Evolutionary conservation across 2,888 invertebrate genomes (phyloP).

Genomic region (Cordilura impudica): DNA sequence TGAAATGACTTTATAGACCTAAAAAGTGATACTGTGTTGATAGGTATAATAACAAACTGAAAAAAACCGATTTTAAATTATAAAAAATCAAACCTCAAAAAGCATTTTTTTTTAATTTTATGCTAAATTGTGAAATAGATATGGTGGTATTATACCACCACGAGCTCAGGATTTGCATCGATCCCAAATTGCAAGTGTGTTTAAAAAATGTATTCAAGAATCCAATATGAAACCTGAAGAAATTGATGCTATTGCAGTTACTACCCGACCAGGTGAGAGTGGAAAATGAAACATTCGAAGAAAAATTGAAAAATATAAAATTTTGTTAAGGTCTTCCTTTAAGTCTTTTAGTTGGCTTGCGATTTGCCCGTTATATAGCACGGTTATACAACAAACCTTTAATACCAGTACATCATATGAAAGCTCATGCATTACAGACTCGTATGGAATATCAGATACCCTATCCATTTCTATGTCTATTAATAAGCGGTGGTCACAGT

Average conservation of each 20-base stretch:
- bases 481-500: conserved; percentile 97
- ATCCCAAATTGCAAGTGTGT: conserved; percentile 86
- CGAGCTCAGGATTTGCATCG: conserved; percentile 90
- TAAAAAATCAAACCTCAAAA: too few relatives aligned
- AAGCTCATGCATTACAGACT: conserved; percentile 96
- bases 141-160: conserved; percentile 90
- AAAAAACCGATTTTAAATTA: too few relatives aligned
- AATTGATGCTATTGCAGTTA: conserved; percentile 92
- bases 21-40: too few relatives aligned
- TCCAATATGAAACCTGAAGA: conserved; percentile 82
- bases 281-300: not conserved
- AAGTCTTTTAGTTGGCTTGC: conserved; percentile 88
- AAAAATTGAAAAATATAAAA: not conserved
- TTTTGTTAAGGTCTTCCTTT: conserved; percentile 74
- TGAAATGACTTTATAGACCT: too few relatives aligned
- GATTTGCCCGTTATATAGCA: conserved; percentile 88
- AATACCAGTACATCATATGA: conserved; percentile 99
- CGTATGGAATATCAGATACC: conserved; percentile 85
- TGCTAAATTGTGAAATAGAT: conserved; percentile 70
- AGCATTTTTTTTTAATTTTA: not conserved
- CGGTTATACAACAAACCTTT: conserved; percentile 85
- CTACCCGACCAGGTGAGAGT: conserved; percentile 88
- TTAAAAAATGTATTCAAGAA: conserved; percentile 82
- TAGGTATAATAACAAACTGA: too few relatives aligned
- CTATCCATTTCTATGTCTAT: conserved; percentile 92